phyloP scores from a whole-genome alignment of 2,888 invertebrate species.

The Erpobdella octoculata region DNA sequence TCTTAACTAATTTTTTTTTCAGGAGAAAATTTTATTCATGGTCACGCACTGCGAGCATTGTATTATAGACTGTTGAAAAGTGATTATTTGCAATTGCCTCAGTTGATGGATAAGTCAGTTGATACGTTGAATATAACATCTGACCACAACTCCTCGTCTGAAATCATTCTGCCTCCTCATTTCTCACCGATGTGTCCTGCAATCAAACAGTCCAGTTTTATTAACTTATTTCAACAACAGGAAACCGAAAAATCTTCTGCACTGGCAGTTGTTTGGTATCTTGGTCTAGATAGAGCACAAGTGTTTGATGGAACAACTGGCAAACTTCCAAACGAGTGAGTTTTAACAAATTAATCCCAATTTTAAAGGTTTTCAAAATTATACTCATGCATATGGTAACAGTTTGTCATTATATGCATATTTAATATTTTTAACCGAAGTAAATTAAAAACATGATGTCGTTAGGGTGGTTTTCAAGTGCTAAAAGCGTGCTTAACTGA shows the following conservation, averaged over 20 bases:
- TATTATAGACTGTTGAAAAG: constrained; percentile 8
- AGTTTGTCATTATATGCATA: neutral
- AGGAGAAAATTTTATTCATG: constrained; percentile 14
- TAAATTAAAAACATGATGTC: too few species aligned
- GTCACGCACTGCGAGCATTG: constrained; percentile 13
- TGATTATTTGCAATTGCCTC: neutral
- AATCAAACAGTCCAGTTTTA: constrained; percentile 2
- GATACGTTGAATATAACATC: neutral
- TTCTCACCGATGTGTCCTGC: constrained; percentile 6
- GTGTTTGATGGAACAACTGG: constrained; percentile 29
- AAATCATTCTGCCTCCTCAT: neutral
- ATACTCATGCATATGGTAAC: neutral
- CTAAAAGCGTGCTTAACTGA: too few species aligned
- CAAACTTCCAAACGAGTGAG: constrained; percentile 16
- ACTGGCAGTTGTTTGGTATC: constrained; percentile 20
- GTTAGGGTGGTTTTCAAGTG: neutral
- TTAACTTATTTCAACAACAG: neutral
- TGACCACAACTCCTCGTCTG: neutral
- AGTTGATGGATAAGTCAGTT: neutral
- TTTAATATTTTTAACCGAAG: too few species aligned
- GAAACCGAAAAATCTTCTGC: constrained; percentile 27
- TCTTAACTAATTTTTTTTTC: neutral
- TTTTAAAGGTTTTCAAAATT: neutral
- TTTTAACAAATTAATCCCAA: neutral
- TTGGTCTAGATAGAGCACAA: constrained; percentile 1